Conservation (phyloP, 2,113 vertebrate species). For the Entosphenus tridentatus region DNA sequence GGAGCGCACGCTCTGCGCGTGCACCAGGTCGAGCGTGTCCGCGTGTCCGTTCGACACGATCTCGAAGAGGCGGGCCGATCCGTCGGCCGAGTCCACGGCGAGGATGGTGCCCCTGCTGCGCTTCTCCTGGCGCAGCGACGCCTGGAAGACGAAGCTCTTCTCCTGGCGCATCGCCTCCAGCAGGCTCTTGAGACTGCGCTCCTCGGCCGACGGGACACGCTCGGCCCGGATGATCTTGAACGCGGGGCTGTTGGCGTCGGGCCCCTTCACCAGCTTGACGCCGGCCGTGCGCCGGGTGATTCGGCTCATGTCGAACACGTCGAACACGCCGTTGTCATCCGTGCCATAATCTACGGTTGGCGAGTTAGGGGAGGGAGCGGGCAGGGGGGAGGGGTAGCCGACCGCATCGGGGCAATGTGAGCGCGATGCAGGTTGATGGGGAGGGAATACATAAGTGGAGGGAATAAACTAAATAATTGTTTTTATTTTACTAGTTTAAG, state of each 20-base stretch:
- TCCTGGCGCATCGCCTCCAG: constrained; percentile 61
- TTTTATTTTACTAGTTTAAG: too few relatives aligned
- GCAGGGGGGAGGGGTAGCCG: too few relatives aligned
- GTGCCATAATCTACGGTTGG: constrained; percentile 30
- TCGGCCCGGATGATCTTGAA: constrained; percentile 66
- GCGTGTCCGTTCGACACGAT: constrained; percentile 69
- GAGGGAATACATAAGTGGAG: too few relatives aligned
- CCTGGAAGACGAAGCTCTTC: constrained; percentile 68
- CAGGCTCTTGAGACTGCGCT: constrained; percentile 62
- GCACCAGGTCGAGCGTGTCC: constrained; percentile 60
- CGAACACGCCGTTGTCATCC: constrained; percentile 67
- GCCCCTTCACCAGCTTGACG: constrained; percentile 54
- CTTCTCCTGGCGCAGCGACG: constrained; percentile 60
- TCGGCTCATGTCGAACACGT: constrained; percentile 53
- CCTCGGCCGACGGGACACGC: constrained; percentile 54
- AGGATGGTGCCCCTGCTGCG: constrained; percentile 50
- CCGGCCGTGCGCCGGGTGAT: constrained; percentile 36
- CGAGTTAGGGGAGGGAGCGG: background rate
- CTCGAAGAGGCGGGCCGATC: constrained; percentile 56
- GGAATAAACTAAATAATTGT: too few relatives aligned
- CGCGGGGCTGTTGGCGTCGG: constrained; percentile 59
- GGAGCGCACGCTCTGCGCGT: constrained; percentile 48
- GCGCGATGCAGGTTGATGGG: too few relatives aligned
- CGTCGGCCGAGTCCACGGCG: constrained; percentile 49
- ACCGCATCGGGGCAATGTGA: too few relatives aligned